These are phyloP conservation scores for Hirundo rustica DNA, from an alignment of 2,797 vertebrate genomes.

Conservation along the genomic window DNA sequence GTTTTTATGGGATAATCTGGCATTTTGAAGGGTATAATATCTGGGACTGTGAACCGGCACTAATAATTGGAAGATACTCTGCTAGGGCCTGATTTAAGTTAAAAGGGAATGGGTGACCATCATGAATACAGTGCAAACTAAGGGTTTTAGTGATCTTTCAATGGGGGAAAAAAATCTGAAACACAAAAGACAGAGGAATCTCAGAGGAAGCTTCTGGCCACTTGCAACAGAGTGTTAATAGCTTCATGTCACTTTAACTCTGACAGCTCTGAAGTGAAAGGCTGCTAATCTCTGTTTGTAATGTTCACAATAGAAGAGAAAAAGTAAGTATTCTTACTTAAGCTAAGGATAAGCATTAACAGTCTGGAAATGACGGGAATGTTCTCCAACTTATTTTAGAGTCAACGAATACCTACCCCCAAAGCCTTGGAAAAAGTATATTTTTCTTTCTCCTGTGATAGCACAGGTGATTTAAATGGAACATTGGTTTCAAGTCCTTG, in stretches of 20 bases:
- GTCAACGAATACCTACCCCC: neutral
- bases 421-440: neutral
- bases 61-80: neutral
- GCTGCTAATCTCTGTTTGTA: slow-evolving; percentile 84
- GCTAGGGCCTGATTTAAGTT: slow-evolving; percentile 56
- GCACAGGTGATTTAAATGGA: slow-evolving; percentile 53
- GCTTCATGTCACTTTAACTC: slow-evolving; percentile 81
- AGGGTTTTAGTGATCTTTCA: slow-evolving; percentile 67
- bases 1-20: neutral
- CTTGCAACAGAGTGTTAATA: slow-evolving; percentile 90
- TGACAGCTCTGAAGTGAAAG: slow-evolving; percentile 84
- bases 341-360: slow-evolving; percentile 78
- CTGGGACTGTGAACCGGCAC: neutral
- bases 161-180: slow-evolving; percentile 1
- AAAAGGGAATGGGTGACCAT: slow-evolving; percentile 51
- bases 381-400: slow-evolving; percentile 66
- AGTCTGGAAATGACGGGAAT: slow-evolving; percentile 77
- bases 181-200: slow-evolving; percentile 26
- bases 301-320: slow-evolving; percentile 80
- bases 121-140: slow-evolving; percentile 69
- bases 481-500: neutral
- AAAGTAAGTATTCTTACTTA: slow-evolving; percentile 78
- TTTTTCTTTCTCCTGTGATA: slow-evolving; percentile 2
- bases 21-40: neutral
- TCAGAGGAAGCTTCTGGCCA: slow-evolving; percentile 70